Base-by-base conservation (phyloP, 2,113 vertebrate species). In the Dascyllus trimaculatus region DNA sequence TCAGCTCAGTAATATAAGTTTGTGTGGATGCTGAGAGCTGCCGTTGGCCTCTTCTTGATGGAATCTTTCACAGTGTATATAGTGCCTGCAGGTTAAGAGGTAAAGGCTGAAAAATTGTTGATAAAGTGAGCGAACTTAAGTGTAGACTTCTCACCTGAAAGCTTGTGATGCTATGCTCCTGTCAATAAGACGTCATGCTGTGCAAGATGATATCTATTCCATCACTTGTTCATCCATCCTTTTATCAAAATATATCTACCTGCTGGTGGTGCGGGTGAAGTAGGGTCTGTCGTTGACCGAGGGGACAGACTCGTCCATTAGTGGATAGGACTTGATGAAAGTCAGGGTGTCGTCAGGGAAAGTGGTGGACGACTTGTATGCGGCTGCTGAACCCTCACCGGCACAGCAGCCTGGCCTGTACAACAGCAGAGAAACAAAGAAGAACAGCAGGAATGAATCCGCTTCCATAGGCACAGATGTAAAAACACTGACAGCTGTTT, bases 271-370 rank as follows among this genome's bases (percentile, higher is more conserved):
- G 58, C 92, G 94, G 57, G 96, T 99, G 91, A 99, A 96, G 90
- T 95, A 96, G 0, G 98, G 98, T 19, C 91, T 88, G 69, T 96
- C 95, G 0, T 95, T 95, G 52, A 96, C 95, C 0, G 97, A 95
- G 0, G 95, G 93, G 52, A 99, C 95, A 0, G 96, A 92, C 1
- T 97, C 96, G 17, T 98, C 96, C 94, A 99, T 95, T 69, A 99
- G 95, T 0, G 97, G 98, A 89, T 97, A 97, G 0, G 96, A 97
- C 91, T 99, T 99, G 93, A 98, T 98, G 71, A 99, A 99, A 11
- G 94, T 87, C 80, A 99, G 82, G 0, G 95, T 98, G 29, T 97
- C 96, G 0, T 99, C 98, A 0, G 98, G 97, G 75, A 99, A 96
- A 40, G 96, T 95, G 48, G 94, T 96, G 4, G 97, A 98, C 15